A percentile compares a stretch with the other conserved stretches of the same genome.
phyloP scores from a whole-genome alignment of 2,113 vertebrate species.

The Tachysurus vachellii region DNA sequence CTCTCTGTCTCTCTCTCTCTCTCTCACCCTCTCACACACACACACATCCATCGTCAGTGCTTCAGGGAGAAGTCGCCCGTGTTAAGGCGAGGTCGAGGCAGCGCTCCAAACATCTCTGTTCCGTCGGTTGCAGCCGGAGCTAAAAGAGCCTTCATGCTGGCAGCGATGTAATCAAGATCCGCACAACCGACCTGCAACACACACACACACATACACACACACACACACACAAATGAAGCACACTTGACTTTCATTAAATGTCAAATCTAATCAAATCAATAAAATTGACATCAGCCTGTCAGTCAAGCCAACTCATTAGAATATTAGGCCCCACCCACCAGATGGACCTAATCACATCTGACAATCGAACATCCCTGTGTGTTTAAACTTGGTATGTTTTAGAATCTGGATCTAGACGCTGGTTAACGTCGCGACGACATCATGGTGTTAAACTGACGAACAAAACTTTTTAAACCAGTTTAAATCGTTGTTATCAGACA shows the following conservation, averaged over 20 bases:
- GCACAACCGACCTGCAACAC: conserved; percentile 77
- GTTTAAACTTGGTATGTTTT: too few species aligned
- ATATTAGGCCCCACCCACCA: not conserved
- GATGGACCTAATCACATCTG: not conserved
- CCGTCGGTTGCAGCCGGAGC: conserved; percentile 82
- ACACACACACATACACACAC: conserved; percentile 9
- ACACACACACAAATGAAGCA: not conserved
- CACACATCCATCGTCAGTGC: conserved; percentile 62
- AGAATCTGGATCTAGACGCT: not conserved
- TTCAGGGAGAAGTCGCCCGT: conserved; percentile 88
- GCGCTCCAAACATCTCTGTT: conserved; percentile 88
- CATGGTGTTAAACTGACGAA: too few species aligned
- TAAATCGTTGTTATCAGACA: too few species aligned
- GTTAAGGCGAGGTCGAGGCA: conserved; percentile 88
- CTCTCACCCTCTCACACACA: conserved; percentile 34
- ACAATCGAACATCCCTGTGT: not conserved
- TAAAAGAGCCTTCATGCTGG: conserved; percentile 88
- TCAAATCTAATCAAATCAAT: too few species aligned
- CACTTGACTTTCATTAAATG: too few species aligned
- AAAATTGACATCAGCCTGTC: not conserved
- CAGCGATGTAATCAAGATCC: conserved; percentile 88
- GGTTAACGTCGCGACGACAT: not conserved
- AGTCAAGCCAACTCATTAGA: not conserved
- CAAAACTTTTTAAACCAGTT: too few species aligned
- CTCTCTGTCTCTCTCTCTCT: conserved; percentile 34